These are phyloP conservation scores for Parazoanthus swiftii DNA, from an alignment of 92 coral and sea anemone species.

Conservation along the genomic window DNA sequence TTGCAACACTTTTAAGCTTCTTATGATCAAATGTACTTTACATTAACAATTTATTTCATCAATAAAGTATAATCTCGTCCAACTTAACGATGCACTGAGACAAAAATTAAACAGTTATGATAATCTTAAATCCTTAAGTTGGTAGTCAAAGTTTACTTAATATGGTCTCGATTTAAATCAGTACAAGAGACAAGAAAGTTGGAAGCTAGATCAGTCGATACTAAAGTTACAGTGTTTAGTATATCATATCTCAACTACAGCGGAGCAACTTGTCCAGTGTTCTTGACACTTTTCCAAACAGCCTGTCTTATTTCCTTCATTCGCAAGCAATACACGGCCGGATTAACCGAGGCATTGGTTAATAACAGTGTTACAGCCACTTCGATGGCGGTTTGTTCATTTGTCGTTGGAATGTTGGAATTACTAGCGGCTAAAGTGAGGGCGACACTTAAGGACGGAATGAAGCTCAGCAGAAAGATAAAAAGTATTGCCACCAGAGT, in stretches of 20 bases:
- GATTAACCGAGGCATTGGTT: not conserved
- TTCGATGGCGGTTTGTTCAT: not conserved
- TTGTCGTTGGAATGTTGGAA: not conserved
- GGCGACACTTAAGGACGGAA: not conserved
- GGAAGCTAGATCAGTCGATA: no score
- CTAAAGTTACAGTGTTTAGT: no score
- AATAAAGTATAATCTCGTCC: no score
- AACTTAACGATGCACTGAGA: no score
- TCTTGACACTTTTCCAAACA: constrained; percentile 1
- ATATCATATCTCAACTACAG: not conserved
- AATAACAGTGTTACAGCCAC: not conserved
- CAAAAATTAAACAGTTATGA: no score
- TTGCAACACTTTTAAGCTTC: no score
- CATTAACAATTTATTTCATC: no score
- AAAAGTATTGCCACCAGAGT: not conserved
- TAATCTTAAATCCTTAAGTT: no score
- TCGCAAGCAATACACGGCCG: constrained; percentile 15
- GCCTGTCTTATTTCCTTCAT: not conserved
- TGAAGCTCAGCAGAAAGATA: not conserved
- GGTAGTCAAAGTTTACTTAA: no score
- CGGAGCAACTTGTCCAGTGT: not conserved
- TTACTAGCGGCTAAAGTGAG: not conserved
- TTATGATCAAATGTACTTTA: no score
- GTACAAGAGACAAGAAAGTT: no score
- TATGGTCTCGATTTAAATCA: no score